These are phyloP conservation scores for Thera obeliscata DNA, from an alignment of 2,888 invertebrate species.

Conservation along the genomic window DNA sequence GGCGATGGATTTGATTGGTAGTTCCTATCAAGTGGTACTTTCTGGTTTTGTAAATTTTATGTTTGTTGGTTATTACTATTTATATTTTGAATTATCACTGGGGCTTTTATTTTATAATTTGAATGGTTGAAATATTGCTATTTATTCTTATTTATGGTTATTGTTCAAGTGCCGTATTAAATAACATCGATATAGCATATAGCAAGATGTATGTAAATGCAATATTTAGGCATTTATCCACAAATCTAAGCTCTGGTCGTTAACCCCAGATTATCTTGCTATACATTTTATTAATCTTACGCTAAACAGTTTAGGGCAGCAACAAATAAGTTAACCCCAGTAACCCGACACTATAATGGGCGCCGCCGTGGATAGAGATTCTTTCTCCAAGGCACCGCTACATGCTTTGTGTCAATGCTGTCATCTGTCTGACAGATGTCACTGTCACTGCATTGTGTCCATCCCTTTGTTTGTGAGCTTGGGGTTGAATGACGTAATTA, in stretches of 20 bases:
- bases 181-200: too few species aligned
- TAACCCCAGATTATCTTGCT: not conserved
- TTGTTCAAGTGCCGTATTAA: too few species aligned
- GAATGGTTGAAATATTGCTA: not conserved
- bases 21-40: constrained; percentile 22
- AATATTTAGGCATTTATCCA: not conserved
- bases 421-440: constrained; percentile 21
- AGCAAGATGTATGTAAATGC: too few species aligned
- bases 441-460: constrained; percentile 29
- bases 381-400: constrained; percentile 25
- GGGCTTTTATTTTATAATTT: not conserved
- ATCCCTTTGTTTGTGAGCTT: constrained; percentile 24
- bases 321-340: constrained; percentile 7
- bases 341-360: constrained; percentile 36
- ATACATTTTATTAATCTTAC: not conserved
- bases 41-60: not conserved
- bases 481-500: constrained; percentile 34
- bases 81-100: not conserved
- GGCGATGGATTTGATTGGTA: constrained; percentile 26
- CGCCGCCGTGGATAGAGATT: constrained; percentile 6
- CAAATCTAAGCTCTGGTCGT: too few species aligned
- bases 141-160: too few species aligned
- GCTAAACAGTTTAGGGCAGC: not conserved
- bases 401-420: constrained; percentile 28
- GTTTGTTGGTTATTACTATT: constrained; percentile 3